Conservation (phyloP, 2,797 vertebrate species). For the Heliangelus exortis region DNA sequence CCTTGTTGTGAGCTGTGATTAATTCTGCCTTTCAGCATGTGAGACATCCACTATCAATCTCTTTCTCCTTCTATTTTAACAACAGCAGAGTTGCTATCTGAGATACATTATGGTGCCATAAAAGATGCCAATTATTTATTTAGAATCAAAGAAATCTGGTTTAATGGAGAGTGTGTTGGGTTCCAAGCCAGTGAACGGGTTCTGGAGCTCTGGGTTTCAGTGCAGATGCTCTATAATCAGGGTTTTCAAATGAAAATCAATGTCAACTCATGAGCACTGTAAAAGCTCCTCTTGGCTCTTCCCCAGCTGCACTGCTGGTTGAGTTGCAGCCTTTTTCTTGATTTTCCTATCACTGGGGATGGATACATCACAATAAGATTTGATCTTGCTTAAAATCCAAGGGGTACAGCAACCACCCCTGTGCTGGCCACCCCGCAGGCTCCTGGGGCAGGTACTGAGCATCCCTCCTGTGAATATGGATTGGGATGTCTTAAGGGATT, state of each 20-base stretch:
- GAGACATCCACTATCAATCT: background rate
- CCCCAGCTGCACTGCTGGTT: background rate
- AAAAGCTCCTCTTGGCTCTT: background rate
- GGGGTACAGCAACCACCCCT: background rate
- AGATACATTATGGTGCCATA: background rate
- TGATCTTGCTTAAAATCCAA: background rate
- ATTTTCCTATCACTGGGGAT: background rate
- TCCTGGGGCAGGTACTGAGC: fast-evolving
- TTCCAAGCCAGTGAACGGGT: background rate
- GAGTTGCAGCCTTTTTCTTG: background rate
- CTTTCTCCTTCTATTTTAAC: background rate
- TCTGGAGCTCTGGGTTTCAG: background rate
- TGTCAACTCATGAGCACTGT: background rate
- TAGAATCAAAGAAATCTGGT: constrained; percentile 9
- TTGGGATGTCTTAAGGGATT: background rate
- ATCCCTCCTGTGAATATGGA: background rate
- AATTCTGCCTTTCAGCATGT: background rate
- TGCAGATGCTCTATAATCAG: background rate
- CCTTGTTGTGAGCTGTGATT: background rate
- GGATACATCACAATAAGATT: fast-evolving
- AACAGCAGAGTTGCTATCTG: background rate
- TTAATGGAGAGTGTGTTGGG: background rate
- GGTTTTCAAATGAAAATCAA: background rate
- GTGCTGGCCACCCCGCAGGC: fast-evolving
- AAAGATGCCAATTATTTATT: constrained; percentile 4